Evolutionary conservation across 2,888 invertebrate genomes (phyloP).

Genomic region (Mythimna loreyi): DNA sequence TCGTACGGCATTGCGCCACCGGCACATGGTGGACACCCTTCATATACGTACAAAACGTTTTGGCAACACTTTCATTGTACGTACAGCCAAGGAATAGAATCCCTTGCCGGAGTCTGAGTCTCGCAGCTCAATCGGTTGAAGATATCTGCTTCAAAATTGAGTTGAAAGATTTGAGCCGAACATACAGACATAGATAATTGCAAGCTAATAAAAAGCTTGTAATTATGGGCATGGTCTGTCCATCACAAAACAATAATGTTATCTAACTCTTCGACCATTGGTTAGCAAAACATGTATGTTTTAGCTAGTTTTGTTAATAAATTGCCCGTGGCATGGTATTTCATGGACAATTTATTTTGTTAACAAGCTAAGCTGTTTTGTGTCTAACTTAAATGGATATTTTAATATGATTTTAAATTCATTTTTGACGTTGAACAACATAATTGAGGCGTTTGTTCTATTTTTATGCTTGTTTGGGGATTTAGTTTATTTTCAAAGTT

Average conservation of each 20-base stretch:
- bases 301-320: slow-evolving; percentile 27
- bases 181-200: too few species aligned
- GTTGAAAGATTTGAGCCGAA: too few species aligned
- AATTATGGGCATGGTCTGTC: too few species aligned
- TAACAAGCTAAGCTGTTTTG: slow-evolving; percentile 14
- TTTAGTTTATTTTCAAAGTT: background rate
- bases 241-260: background rate
- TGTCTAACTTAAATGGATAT: slow-evolving; percentile 1
- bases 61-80: too few species aligned
- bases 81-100: too few species aligned
- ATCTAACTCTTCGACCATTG: background rate
- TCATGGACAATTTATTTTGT: slow-evolving; percentile 26
- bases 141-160: too few species aligned
- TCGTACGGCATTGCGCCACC: too few species aligned
- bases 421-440: slow-evolving; percentile 1
- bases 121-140: too few species aligned
- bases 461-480: background rate
- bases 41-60: too few species aligned
- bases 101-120: too few species aligned
- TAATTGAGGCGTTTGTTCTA: background rate
- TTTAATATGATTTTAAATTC: background rate
- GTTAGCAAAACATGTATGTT: slow-evolving; percentile 17
- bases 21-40: too few species aligned
- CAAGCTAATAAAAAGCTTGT: too few species aligned
- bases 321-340: slow-evolving; percentile 12